Conservation (phyloP, 2,113 vertebrate species). For the Penelope pileata region DNA sequence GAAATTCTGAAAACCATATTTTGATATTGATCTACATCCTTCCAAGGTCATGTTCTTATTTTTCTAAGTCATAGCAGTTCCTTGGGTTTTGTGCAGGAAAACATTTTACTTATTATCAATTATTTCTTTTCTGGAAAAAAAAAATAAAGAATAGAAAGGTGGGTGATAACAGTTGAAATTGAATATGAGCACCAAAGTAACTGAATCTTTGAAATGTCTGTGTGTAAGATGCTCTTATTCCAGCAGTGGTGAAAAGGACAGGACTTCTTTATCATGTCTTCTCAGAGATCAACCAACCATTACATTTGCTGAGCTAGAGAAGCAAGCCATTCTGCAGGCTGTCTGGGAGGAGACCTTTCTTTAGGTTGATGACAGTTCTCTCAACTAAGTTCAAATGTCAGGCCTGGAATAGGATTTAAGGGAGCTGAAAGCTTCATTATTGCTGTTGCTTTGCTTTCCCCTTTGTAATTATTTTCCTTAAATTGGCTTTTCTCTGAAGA, state of each 20-base stretch:
- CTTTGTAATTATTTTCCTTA: not conserved
- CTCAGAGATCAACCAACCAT: not conserved
- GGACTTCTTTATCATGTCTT: not conserved
- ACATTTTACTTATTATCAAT: not conserved
- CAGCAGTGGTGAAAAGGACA: not conserved
- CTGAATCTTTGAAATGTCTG: not conserved
- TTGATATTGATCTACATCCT: not conserved
- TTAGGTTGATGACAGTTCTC: not conserved
- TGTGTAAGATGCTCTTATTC: not conserved
- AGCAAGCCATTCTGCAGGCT: not conserved
- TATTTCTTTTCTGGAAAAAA: not conserved
- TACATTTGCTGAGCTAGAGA: not conserved
- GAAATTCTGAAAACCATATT: not conserved
- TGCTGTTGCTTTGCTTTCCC: not conserved
- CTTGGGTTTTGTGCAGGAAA: not conserved
- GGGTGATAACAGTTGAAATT: not conserved
- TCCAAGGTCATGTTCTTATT: not conserved
- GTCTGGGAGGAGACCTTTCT: not conserved
- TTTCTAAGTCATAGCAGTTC: not conserved
- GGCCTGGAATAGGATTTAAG: not conserved
- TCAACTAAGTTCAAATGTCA: not conserved
- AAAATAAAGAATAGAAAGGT: too few relatives aligned
- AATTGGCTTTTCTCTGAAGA: slow-evolving; percentile 14
- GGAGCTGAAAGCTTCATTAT: not conserved
- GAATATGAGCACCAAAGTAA: not conserved